Evolutionary conservation across 2,888 invertebrate genomes (phyloP).

Genomic region (Brenthis daphne): DNA sequence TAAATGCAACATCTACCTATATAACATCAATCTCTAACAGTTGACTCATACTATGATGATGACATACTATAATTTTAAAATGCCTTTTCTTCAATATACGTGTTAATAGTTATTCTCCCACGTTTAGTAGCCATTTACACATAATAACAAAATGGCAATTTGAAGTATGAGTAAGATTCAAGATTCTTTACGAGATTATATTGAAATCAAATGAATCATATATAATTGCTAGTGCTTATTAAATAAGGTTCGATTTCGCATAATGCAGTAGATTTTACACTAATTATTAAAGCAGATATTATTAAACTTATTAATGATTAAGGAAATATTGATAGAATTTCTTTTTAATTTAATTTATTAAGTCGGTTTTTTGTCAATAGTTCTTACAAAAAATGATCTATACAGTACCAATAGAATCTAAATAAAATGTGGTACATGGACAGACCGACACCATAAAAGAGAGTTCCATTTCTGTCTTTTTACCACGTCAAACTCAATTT

Average conservation of each 20-base stretch:
- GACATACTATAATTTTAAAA: not conserved
- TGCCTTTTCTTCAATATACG: slow-evolving; percentile 17
- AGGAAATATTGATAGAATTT: no score
- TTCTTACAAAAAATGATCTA: no score
- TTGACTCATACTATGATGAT: not conserved
- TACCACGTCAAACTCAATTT: no score
- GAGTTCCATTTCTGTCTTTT: no score
- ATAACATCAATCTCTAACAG: no score
- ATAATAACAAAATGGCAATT: slow-evolving; percentile 13
- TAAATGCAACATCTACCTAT: not conserved
- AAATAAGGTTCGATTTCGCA: not conserved
- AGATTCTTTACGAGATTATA: not conserved
- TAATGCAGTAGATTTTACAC: not conserved
- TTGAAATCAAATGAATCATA: not conserved
- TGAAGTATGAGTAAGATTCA: slow-evolving; percentile 13
- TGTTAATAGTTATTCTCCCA: slow-evolving; percentile 32
- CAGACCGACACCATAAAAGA: no score
- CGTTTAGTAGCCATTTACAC: slow-evolving; percentile 40
- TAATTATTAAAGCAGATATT: not conserved
- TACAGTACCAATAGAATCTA: no score
- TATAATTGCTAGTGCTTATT: not conserved
- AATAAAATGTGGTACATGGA: no score
- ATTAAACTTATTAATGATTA: no score
- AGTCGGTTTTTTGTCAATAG: no score
- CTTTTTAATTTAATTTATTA: no score